Evolutionary conservation across 1,140 invertebrate species (phyloP).

Genomic region (Protaetia brevitarsis): DNA sequence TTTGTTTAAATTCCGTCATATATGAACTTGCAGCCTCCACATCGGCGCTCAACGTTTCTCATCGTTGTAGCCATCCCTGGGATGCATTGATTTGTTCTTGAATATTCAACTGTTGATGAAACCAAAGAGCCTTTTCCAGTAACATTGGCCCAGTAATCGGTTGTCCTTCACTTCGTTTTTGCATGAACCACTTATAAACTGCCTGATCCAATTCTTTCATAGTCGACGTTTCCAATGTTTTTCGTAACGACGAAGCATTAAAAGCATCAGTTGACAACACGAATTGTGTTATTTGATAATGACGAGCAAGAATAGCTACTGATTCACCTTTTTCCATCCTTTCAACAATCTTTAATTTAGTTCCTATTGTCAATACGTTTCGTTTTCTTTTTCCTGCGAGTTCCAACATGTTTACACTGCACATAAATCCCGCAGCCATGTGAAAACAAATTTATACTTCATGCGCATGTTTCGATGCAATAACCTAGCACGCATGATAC

Average conservation of each 20-base stretch:
- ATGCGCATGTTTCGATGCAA: too few species aligned
- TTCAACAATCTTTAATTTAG: too few species aligned
- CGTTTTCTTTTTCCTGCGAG: too few species aligned
- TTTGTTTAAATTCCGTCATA: conserved; percentile 1
- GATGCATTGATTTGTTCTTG: conserved; percentile 36
- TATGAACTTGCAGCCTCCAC: neutral
- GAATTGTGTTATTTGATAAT: neutral
- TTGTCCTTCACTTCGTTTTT: conserved; percentile 15
- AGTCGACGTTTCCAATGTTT: neutral
- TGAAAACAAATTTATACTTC: too few species aligned
- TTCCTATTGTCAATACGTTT: too few species aligned
- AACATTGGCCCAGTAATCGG: conserved; percentile 39
- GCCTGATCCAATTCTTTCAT: neutral
- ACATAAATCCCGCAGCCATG: too few species aligned
- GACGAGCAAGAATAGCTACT: too few species aligned
- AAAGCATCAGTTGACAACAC: neutral
- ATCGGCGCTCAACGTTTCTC: conserved; percentile 25
- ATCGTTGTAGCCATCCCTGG: conserved; percentile 41
- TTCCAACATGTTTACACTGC: too few species aligned
- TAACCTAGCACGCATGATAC: too few species aligned
- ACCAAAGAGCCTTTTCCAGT: conserved; percentile 40
- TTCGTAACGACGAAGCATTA: neutral
- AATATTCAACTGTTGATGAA: conserved; percentile 37
- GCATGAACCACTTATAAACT: conserved; percentile 22
- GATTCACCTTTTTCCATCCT: too few species aligned